Evolutionary conservation across 2,888 invertebrate genomes (phyloP).

Genomic region (Melanotus villosus): DNA sequence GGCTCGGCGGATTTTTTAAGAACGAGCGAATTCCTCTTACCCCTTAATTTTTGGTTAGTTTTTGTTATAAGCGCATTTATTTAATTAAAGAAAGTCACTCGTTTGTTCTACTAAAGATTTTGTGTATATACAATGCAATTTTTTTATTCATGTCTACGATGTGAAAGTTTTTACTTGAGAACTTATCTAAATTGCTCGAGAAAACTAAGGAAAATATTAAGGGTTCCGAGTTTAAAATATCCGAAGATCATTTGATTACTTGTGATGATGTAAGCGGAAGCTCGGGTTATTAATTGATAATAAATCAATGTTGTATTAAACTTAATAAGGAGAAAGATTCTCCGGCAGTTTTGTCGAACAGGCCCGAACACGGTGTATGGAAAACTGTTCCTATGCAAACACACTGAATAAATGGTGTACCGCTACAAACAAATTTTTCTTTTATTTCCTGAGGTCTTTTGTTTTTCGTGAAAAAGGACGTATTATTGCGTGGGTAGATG

Average conservation of each 20-base stretch:
- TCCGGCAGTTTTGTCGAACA: background rate
- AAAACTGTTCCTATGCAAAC: constrained; percentile 8
- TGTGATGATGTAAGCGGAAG: constrained; percentile 11
- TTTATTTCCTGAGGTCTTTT: constrained; percentile 1
- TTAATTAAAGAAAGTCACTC: no score
- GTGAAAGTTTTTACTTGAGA: background rate
- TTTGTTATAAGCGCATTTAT: no score
- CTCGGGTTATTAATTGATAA: constrained; percentile 14
- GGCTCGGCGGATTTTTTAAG: background rate
- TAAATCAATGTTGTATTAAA: background rate
- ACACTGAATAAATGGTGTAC: constrained; percentile 15
- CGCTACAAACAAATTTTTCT: constrained; percentile 23
- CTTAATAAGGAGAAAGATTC: constrained; percentile 2
- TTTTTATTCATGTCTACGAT: no score
- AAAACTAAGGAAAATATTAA: background rate
- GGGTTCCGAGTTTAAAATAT: background rate
- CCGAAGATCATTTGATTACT: constrained; percentile 1
- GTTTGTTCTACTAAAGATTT: no score
- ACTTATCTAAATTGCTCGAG: background rate
- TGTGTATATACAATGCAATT: no score
- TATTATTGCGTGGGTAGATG: constrained; percentile 20
- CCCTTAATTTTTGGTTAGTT: no score
- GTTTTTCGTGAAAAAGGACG: constrained; percentile 16
- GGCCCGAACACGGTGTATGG: constrained; percentile 2
- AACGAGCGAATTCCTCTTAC: no score